Percentiles rank a stretch among this genome's conserved stretches.
phyloP scores from a whole-genome alignment of 2,888 invertebrate genomes.

The Charanyca ferruginea region DNA sequence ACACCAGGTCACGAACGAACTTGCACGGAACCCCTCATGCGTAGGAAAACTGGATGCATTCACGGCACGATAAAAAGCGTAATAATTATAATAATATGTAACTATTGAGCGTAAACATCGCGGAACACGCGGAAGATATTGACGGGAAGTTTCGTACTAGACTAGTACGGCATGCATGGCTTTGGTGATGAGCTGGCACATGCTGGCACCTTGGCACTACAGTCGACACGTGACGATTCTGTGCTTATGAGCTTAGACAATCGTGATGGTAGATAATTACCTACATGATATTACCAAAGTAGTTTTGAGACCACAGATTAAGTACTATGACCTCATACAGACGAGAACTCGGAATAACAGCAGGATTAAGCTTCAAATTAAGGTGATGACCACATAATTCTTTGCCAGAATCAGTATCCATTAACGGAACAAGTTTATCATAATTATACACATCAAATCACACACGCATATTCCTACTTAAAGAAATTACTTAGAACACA shows the following conservation, averaged over 20 bases:
- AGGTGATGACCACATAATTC: neutral
- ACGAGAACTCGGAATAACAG: slow-evolving; percentile 19
- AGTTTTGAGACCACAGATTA: slow-evolving; percentile 33
- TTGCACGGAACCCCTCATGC: slow-evolving; percentile 84
- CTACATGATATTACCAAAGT: slow-evolving; percentile 46
- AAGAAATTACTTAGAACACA: slow-evolving; percentile 8
- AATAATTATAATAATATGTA: slow-evolving; percentile 74
- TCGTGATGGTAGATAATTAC: slow-evolving; percentile 49
- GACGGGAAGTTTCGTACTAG: slow-evolving; percentile 58
- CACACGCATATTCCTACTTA: slow-evolving; percentile 16
- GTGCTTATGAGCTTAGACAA: slow-evolving; percentile 33
- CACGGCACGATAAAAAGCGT: slow-evolving; percentile 76
- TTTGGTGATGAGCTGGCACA: slow-evolving; percentile 27
- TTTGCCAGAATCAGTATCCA: slow-evolving; percentile 6
- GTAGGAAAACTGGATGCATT: slow-evolving; percentile 85
- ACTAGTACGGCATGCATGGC: too few species aligned
- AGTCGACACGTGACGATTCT: slow-evolving; percentile 34
- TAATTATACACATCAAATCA: slow-evolving; percentile 12
- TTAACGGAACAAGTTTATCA: slow-evolving; percentile 17
- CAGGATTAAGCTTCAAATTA: slow-evolving; percentile 9
- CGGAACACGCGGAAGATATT: slow-evolving; percentile 72
- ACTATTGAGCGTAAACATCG: slow-evolving; percentile 74
- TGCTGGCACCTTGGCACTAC: slow-evolving; percentile 35
- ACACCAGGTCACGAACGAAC: slow-evolving; percentile 77
- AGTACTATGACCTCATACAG: slow-evolving; percentile 16